These are phyloP conservation scores for Dryobota labecula DNA, from an alignment of 2,888 invertebrate species.

Conservation along the genomic window DNA sequence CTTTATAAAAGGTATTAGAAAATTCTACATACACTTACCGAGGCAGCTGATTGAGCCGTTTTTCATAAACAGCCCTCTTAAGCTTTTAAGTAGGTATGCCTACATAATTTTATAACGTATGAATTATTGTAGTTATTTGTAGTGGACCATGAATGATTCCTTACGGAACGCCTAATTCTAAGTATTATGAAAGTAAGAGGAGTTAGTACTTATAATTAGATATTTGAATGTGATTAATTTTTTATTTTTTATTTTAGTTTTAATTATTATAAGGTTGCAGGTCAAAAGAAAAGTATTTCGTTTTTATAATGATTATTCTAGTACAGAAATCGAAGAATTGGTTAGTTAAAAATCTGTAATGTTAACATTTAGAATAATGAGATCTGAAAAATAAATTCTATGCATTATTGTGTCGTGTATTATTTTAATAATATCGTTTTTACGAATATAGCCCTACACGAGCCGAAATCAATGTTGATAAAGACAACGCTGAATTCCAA, in stretches of 20 bases:
- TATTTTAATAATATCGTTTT: not conserved
- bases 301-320: not conserved
- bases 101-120: not conserved
- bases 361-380: slow-evolving; percentile 15
- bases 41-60: no score
- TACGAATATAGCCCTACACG: not conserved
- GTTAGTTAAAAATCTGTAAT: not conserved
- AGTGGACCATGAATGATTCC: not conserved
- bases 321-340: not conserved
- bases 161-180: not conserved
- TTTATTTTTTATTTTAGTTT: not conserved
- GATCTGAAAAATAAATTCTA: slow-evolving; percentile 29
- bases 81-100: no score
- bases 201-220: not conserved
- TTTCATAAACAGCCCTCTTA: no score
- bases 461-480: not conserved
- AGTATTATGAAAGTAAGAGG: not conserved
- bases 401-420: not conserved
- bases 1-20: no score
- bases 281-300: slow-evolving; percentile 1
- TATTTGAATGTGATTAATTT: not conserved
- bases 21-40: no score
- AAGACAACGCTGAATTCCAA: not conserved
- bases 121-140: not conserved
- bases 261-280: not conserved